phyloP scores from a whole-genome alignment of 2,888 invertebrate genomes.

The Tetheella fluctuosa region DNA sequence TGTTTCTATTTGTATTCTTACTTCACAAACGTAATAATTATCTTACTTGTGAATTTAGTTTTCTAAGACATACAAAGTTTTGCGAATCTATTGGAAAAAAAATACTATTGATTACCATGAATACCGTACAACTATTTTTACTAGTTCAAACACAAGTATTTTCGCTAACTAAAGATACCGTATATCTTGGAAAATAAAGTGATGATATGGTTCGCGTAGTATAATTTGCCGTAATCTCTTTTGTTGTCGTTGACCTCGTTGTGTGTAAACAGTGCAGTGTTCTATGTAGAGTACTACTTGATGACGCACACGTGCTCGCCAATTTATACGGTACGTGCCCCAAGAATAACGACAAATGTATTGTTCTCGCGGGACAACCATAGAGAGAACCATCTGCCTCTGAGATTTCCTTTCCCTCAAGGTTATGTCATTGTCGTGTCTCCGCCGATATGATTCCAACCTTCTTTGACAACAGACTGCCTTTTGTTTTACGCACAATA shows the following conservation, averaged over 20 bases:
- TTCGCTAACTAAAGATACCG: neutral
- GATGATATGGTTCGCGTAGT: slow-evolving; percentile 22
- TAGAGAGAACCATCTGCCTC: slow-evolving; percentile 52
- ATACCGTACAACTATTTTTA: too few species aligned
- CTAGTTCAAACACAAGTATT: neutral
- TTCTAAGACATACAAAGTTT: neutral
- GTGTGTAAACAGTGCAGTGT: slow-evolving; percentile 41
- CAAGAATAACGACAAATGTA: slow-evolving; percentile 60
- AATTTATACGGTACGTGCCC: slow-evolving; percentile 61
- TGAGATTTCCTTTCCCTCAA: slow-evolving; percentile 55
- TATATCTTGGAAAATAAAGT: slow-evolving; percentile 20
- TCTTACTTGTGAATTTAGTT: neutral
- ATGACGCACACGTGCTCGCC: slow-evolving; percentile 59
- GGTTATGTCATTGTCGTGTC: slow-evolving; percentile 48
- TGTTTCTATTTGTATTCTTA: slow-evolving; percentile 25
- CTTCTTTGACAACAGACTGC: slow-evolving; percentile 43
- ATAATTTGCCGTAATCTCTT: slow-evolving; percentile 42
- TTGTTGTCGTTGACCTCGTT: slow-evolving; percentile 47
- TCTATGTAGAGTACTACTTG: slow-evolving; percentile 29
- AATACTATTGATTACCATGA: too few species aligned
- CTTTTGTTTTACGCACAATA: slow-evolving; percentile 62
- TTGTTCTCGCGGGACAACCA: slow-evolving; percentile 58
- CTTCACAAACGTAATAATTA: neutral
- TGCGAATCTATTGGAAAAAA: neutral
- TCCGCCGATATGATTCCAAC: slow-evolving; percentile 40